phyloP scores from a whole-genome alignment of 53 echinoderm and acorn worm species.

The Apostichopus leukothele region DNA sequence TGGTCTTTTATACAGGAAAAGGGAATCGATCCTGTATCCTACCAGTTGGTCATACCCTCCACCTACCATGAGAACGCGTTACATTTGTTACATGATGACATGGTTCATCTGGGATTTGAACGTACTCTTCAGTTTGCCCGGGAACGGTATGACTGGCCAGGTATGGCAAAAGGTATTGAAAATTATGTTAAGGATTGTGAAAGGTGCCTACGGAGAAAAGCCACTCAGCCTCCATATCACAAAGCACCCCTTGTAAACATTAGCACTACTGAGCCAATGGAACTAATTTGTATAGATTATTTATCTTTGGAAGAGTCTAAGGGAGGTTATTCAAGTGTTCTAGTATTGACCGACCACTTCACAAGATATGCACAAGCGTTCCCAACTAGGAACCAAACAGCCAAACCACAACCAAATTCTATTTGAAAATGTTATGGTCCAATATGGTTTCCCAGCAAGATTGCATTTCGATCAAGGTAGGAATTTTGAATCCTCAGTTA shows the following conservation, averaged over 20 bases:
- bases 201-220: constrained; percentile 41
- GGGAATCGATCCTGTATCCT: constrained; percentile 10
- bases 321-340: constrained; percentile 49
- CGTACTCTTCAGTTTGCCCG: too few relatives aligned
- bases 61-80: constrained; percentile 24
- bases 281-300: constrained; percentile 56
- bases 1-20: constrained; percentile 38
- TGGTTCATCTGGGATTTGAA: too few relatives aligned
- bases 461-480: constrained; percentile 53
- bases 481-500: constrained; percentile 47
- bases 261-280: constrained; percentile 54
- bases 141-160: too few relatives aligned
- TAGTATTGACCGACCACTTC: constrained; percentile 52
- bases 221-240: constrained; percentile 24
- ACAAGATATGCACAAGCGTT: constrained; percentile 45
- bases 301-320: constrained; percentile 48
- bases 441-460: constrained; percentile 52
- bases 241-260: constrained; percentile 58
- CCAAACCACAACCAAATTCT: constrained; percentile 51
- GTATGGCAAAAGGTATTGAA: too few relatives aligned
- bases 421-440: constrained; percentile 44
- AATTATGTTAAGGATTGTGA: constrained; percentile 54
- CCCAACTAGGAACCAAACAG: constrained; percentile 42
- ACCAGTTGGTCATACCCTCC: constrained; percentile 48
- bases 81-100: constrained; percentile 38